These are phyloP conservation scores for Hormiphora californensis DNA, from an alignment of 37 sponge, comb jelly and placozoan genomes.

Conservation along the genomic window DNA sequence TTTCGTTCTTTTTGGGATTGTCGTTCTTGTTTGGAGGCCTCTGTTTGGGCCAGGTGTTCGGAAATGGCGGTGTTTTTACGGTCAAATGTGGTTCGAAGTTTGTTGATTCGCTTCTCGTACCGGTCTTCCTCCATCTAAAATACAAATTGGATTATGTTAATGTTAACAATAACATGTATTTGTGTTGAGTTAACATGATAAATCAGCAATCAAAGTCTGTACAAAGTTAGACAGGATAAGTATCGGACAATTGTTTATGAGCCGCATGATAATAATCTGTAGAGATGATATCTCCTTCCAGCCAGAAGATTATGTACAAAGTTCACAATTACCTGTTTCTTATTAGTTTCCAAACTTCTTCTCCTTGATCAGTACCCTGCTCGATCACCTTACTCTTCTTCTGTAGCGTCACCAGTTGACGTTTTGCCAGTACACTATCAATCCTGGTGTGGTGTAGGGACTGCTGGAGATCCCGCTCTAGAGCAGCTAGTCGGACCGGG, in stretches of 20 bases:
- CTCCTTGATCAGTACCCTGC: neutral
- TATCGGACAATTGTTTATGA: too few species aligned
- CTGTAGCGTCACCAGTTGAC: neutral
- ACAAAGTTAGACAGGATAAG: too few species aligned
- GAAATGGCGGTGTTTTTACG: neutral
- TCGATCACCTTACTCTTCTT: conserved; percentile 20
- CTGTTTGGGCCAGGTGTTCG: neutral
- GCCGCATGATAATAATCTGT: too few species aligned
- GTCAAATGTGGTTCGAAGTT: neutral
- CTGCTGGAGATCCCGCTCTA: neutral
- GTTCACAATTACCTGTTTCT: conserved; percentile 13
- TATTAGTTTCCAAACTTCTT: neutral
- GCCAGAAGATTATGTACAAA: neutral
- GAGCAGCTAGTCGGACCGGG: neutral
- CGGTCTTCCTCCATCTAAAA: conserved; percentile 17
- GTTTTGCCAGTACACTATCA: neutral
- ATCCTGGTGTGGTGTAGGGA: conserved; percentile 28
- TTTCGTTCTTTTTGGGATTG: neutral
- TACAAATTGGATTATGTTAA: neutral
- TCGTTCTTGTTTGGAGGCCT: neutral
- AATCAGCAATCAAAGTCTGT: neutral
- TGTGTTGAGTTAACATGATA: neutral
- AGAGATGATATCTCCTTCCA: neutral
- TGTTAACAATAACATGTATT: neutral
- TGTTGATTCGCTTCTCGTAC: neutral